Evolutionary conservation across 2,888 invertebrate genomes (phyloP).

Genomic region (Campoletis raptor): DNA sequence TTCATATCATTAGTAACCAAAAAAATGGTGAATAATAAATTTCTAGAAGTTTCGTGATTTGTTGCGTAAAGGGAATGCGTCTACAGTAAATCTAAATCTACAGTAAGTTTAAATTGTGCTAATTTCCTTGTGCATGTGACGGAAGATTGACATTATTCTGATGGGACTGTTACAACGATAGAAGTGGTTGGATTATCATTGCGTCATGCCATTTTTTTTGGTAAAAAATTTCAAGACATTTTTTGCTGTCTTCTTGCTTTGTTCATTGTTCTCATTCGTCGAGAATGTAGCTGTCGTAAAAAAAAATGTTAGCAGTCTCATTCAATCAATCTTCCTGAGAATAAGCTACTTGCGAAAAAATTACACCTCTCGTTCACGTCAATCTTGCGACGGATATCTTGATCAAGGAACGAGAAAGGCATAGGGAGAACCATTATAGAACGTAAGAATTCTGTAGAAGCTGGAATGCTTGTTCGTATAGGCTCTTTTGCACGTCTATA

Average conservation of each 20-base stretch:
- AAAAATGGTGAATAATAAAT: too few relatives aligned
- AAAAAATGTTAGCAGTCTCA: slow-evolving; percentile 17
- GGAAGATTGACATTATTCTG: not conserved
- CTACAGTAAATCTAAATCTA: too few relatives aligned
- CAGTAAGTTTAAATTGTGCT: too few relatives aligned
- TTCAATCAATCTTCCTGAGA: slow-evolving; percentile 46
- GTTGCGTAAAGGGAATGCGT: not conserved
- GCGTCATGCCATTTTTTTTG: not conserved
- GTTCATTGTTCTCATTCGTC: not conserved
- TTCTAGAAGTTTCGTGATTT: too few relatives aligned
- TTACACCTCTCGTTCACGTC: slow-evolving; percentile 19
- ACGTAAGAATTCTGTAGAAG: not conserved
- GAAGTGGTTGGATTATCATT: not conserved
- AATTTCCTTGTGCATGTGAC: too few relatives aligned
- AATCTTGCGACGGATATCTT: slow-evolving; percentile 36
- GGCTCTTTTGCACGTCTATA: slow-evolving; percentile 7
- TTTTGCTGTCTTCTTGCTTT: not conserved
- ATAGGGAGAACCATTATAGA: slow-evolving; percentile 12
- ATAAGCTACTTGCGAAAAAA: slow-evolving; percentile 28
- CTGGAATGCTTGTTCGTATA: slow-evolving; percentile 32
- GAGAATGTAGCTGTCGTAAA: slow-evolving; percentile 8
- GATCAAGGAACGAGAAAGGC: slow-evolving; percentile 38
- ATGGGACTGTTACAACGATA: not conserved
- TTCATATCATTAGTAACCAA: too few relatives aligned
- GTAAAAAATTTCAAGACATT: not conserved